Evolutionary conservation across 2,113 vertebrate species (phyloP).

Genomic region (Meleagris gallopavo): DNA sequence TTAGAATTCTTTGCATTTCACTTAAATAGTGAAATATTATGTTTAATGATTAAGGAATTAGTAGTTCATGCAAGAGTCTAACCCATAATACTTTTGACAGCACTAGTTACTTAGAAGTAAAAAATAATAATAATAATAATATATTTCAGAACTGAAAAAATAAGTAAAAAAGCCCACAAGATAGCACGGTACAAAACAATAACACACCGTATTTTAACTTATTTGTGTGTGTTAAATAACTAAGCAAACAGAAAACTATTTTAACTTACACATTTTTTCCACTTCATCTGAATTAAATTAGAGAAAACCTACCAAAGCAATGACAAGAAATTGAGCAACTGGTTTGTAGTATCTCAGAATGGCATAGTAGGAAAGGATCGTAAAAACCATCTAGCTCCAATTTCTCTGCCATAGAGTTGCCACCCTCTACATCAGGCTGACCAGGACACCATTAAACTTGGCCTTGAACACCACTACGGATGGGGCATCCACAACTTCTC

Average conservation of each 20-base stretch:
- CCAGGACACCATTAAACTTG: too few relatives aligned
- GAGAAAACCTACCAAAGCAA: background rate
- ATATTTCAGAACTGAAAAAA: background rate
- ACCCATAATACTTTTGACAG: background rate
- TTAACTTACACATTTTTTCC: background rate
- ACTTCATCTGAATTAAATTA: background rate
- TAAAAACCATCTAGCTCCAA: background rate
- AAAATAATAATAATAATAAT: background rate
- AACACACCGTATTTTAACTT: background rate
- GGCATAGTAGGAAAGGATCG: background rate
- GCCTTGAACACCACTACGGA: background rate
- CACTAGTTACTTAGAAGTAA: background rate
- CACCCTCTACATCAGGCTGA: background rate
- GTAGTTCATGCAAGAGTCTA: background rate
- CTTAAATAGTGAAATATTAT: background rate
- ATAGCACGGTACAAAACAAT: background rate
- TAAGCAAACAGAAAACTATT: background rate
- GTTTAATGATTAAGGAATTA: background rate
- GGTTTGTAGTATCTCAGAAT: background rate
- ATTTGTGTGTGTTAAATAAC: background rate
- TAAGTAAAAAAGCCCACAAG: background rate
- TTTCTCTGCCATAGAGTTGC: background rate
- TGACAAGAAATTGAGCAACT: background rate
- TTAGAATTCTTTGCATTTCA: background rate
- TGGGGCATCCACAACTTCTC: background rate